These are phyloP conservation scores for Engraulis encrasicolus DNA, from an alignment of 2,113 vertebrate species.

Conservation along the genomic window DNA sequence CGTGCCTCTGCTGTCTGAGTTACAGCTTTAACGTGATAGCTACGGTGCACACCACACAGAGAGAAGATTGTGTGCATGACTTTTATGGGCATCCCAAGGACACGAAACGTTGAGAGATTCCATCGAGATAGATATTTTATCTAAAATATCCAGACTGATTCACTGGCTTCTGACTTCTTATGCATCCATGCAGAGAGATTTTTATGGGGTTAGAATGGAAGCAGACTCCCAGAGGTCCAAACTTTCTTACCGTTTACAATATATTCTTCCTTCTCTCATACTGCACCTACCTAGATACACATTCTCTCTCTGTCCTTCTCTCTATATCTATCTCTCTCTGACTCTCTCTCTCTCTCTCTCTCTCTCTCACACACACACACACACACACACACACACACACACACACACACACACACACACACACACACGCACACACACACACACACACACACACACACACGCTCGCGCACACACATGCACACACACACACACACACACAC, in stretches of 20 bases:
- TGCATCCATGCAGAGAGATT: neutral
- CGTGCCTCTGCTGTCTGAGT: neutral
- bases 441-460: constrained; percentile 8
- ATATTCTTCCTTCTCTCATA: too few relatives aligned
- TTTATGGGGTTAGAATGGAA: neutral
- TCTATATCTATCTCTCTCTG: too few relatives aligned
- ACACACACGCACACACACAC: neutral
- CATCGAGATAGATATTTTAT: neutral
- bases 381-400: neutral
- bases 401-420: neutral
- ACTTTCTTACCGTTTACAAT: neutral
- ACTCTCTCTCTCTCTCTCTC: neutral
- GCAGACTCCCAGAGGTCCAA: neutral
- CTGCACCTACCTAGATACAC: too few relatives aligned
- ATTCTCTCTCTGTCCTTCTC: too few relatives aligned
- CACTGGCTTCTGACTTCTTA: neutral
- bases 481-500: neutral
- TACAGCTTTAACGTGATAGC: too few relatives aligned
- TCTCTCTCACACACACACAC: neutral
- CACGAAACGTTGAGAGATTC: neutral
- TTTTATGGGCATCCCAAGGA: neutral
- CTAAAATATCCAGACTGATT: neutral
- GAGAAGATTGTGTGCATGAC: neutral
- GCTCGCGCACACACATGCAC: neutral
- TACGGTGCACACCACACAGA: neutral